Conservation (phyloP, 2,888 invertebrate genomes). For the Lomographa bimaculata region DNA sequence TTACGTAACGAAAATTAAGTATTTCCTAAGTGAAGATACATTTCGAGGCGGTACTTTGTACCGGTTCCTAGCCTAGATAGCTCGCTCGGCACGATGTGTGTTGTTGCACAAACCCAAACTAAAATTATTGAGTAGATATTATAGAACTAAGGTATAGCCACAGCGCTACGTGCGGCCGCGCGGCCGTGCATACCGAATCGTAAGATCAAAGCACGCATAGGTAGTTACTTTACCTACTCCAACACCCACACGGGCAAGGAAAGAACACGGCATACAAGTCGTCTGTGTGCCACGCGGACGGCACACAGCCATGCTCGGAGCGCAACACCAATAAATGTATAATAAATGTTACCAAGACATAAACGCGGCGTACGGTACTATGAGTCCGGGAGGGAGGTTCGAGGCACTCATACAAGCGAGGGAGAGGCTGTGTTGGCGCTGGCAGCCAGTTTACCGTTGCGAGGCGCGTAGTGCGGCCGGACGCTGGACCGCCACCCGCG, state of each 20-base stretch:
- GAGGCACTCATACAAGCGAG: conserved; percentile 78
- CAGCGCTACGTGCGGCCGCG: conserved; percentile 74
- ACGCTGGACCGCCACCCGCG: conserved; percentile 75
- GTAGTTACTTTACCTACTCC: conserved; percentile 75
- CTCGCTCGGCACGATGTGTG: conserved; percentile 60
- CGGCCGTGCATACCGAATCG: conserved; percentile 82
- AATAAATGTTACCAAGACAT: conserved; percentile 80
- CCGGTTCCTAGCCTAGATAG: conserved; percentile 57
- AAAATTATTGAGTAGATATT: conserved; percentile 80
- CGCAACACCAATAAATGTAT: conserved; percentile 73
- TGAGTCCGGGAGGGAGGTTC: conserved; percentile 81
- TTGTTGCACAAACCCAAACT: conserved; percentile 78
- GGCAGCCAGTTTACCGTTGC: conserved; percentile 82
- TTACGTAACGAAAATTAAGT: conserved; percentile 20
- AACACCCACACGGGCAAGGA: conserved; percentile 67
- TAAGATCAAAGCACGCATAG: conserved; percentile 83
- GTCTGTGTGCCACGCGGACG: conserved; percentile 49
- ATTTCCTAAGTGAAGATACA: conserved; percentile 47
- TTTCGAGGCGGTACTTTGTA: conserved; percentile 41
- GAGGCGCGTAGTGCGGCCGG: conserved; percentile 83
- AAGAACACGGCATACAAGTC: conserved; percentile 43
- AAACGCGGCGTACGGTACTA: conserved; percentile 80
- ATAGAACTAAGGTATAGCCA: conserved; percentile 74
- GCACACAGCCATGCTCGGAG: conserved; percentile 59
- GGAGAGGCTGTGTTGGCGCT: conserved; percentile 77